Evolutionary conservation across 2,888 invertebrate genomes (phyloP).

Genomic region (Alsophila aescularia): DNA sequence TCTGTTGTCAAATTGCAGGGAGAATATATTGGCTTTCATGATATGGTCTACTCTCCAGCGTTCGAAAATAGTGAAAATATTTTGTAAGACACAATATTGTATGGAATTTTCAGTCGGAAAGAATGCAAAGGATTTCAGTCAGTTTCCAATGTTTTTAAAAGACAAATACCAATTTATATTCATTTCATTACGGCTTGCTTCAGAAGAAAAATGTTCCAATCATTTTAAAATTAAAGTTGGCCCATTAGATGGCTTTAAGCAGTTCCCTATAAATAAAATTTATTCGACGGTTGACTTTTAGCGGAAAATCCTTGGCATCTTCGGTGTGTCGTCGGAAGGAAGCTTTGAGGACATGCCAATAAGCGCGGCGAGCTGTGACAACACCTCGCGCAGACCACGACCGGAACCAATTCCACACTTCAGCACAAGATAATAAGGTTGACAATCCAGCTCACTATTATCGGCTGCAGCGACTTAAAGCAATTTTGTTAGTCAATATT

Average conservation of each 20-base stretch:
- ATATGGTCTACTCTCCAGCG: too few relatives aligned
- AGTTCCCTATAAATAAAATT: constrained; percentile 36
- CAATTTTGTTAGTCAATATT: constrained; percentile 82
- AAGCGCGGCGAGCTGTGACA: constrained; percentile 71
- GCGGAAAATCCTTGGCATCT: constrained; percentile 56
- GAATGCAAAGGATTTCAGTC: too few relatives aligned
- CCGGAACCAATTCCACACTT: constrained; percentile 65
- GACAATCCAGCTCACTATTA: constrained; percentile 68
- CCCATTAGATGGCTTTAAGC: constrained; percentile 22
- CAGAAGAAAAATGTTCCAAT: constrained; percentile 2
- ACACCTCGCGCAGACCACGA: constrained; percentile 63
- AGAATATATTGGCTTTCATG: too few relatives aligned
- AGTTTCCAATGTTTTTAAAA: too few relatives aligned
- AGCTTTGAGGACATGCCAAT: constrained; percentile 78
- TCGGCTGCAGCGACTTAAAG: constrained; percentile 76
- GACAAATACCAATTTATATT: too few relatives aligned
- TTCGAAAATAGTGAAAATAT: too few relatives aligned
- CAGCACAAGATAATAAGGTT: constrained; percentile 62
- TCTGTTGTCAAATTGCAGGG: too few relatives aligned
- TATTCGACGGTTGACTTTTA: constrained; percentile 58
- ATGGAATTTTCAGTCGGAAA: too few relatives aligned
- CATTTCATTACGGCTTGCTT: too few relatives aligned
- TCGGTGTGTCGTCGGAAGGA: constrained; percentile 61
- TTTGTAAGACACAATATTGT: too few relatives aligned
- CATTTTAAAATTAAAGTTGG: constrained; percentile 15